Base-by-base conservation (phyloP, 2,113 vertebrate genomes). In the Camelus bactrianus region DNA sequence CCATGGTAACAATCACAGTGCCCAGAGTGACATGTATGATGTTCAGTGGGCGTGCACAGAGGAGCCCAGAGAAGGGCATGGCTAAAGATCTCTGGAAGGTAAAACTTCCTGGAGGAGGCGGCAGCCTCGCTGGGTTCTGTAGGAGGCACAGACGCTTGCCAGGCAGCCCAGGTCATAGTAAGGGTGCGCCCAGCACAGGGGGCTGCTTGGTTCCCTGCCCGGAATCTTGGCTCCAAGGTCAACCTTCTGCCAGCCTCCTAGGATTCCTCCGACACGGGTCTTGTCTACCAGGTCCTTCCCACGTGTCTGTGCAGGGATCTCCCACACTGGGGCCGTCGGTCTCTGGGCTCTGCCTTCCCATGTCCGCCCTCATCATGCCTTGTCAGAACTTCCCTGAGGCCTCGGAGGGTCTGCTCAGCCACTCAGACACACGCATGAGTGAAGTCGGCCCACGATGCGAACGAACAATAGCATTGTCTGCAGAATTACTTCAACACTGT, bases 31-130 rank as follows among this genome's bases (percentile, higher is more conserved):
- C 5, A 9, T 1, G 15, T 64, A 28, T 17, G 54, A 0, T 15
- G 20, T 20, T 22, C n/a, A 17, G 0, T 4, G 30, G 30, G 65
- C 32, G 48, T 0, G 4, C 0, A 5, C 22, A 22, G 50, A 73
- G 64, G n/a, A 72, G 22, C 42, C 22, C 56, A 22, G 32, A 86
- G 58, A 72, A 76, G 65, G 89, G 52, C 38, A 16, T 2, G 24
- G 4, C 3, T 14, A 8, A 62, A 42, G 38, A 3, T 54, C 35
- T 38, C 91, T 70, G 58, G 42, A 93, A 52, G 38, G n/a, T 2
- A 26, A 81, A 65, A n/a, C 48, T 48, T 92, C 75, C 80, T 35
- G n/a, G 69, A 93, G 64, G 50, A 88, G 38, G 48, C 20, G 38
- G 56, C 73, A 19, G 22, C 54, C 38, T 76, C 46, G 60, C 26